Evolutionary conservation across 2,888 invertebrate genomes (phyloP).

Genomic region (Diarsia brunnea): DNA sequence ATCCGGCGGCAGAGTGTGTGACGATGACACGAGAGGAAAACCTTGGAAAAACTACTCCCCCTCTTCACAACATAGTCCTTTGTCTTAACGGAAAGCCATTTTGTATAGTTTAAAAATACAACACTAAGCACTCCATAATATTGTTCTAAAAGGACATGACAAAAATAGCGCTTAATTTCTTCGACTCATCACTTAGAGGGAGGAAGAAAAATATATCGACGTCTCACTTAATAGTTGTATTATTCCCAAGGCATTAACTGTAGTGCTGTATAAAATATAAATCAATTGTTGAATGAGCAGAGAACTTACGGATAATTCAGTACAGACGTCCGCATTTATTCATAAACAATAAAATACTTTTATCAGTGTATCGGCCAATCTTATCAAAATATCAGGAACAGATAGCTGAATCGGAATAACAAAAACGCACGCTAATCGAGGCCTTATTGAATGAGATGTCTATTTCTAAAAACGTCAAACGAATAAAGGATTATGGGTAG

Average conservation of each 20-base stretch:
- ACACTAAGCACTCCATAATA: slow-evolving; percentile 32
- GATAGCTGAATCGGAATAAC: slow-evolving; percentile 42
- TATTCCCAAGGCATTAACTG: slow-evolving; percentile 20
- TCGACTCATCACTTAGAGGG: slow-evolving; percentile 1
- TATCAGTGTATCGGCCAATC: slow-evolving; percentile 37
- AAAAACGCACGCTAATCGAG: slow-evolving; percentile 19
- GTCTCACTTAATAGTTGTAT: slow-evolving; percentile 38
- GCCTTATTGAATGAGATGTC: slow-evolving; percentile 42
- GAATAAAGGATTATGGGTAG: slow-evolving; percentile 65
- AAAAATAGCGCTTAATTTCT: slow-evolving; percentile 35
- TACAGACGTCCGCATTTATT: slow-evolving; percentile 25
- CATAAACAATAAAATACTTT: slow-evolving; percentile 31
- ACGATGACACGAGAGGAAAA: slow-evolving; percentile 71
- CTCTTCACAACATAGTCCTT: slow-evolving; percentile 53
- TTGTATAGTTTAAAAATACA: slow-evolving; percentile 48
- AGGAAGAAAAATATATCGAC: slow-evolving; percentile 12
- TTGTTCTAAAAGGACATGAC: slow-evolving; percentile 34
- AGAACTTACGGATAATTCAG: slow-evolving; percentile 8
- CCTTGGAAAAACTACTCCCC: slow-evolving; percentile 66
- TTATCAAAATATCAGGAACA: slow-evolving; percentile 45
- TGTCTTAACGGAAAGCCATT: slow-evolving; percentile 50
- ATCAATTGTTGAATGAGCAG: slow-evolving; percentile 19
- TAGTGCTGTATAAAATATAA: slow-evolving; percentile 26
- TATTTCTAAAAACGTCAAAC: slow-evolving; percentile 57
- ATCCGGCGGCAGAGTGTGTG: slow-evolving; percentile 79